Evolutionary conservation across 2,888 invertebrate genomes (phyloP), one percentile per base, ranked within the genome.

Genomic region (Agonopterix arenella): DNA sequence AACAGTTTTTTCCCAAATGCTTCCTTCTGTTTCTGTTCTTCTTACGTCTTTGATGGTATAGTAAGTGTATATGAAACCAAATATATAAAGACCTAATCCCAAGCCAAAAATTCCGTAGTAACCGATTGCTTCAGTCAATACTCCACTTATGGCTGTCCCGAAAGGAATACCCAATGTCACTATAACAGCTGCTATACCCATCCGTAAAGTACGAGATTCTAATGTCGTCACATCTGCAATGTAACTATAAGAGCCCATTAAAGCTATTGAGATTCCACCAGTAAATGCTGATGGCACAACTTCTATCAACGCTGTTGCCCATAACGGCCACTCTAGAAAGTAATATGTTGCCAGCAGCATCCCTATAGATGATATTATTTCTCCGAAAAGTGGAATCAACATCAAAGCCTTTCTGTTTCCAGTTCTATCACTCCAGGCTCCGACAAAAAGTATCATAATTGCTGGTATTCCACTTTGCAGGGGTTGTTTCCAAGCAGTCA

Each of bases 371-470:
- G 90, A 82, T 50, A 91, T 63, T 2, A 91, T 65, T 70, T 92
- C 91, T 4, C 92, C 92, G 0, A 89, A 50, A 11, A 92, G 73
- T 1, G 92, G 92, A 16, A 90, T 62, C 1, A 92, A 62, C 82
- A 92, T 90, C 50, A 91, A 81, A 1, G 83, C 79, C 69, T 92
- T 92, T 55, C 92, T 79, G 51, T 90, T 86, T 8, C 91, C 90
- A 45, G 90, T 90, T 56, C 86, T 82, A 57, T 92, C 92, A 58
- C 91, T 91, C 92, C 92, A 92, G 0, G 92, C 90, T 4, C 92
- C 92, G 18, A 92, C 76, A 55, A 92, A 91, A 28, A 91, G 60
- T 46, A 92, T 90, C 0, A 90, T 71, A n/a, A 91, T 62, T 0
- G 90, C 89, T 28, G 92, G 92, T 41, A 92, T 64, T 28, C 89